Percentiles rank a stretch among this genome's conserved stretches.
phyloP scores from a whole-genome alignment of 2,888 invertebrate genomes.

The Diloba caeruleocephala region DNA sequence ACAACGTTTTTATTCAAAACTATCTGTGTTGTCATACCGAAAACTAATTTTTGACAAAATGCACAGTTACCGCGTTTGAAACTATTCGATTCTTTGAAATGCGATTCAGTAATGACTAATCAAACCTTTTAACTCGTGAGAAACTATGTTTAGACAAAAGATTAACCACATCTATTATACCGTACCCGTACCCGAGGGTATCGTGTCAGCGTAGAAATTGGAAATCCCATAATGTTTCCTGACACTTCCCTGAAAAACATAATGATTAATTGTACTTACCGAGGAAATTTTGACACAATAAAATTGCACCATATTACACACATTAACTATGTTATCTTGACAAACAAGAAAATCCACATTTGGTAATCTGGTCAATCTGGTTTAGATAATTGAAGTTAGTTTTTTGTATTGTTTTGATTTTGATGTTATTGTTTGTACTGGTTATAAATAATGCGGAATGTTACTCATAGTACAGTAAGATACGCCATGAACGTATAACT shows the following conservation, averaged over 20 bases:
- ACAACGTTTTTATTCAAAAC: no score
- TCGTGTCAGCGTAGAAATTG: conserved; percentile 76
- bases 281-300: conserved; percentile 66
- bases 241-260: conserved; percentile 75
- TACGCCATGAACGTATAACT: background rate
- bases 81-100: no score
- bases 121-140: conserved; percentile 72
- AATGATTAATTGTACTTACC: conserved; percentile 60
- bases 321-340: conserved; percentile 73
- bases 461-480: conserved; percentile 36
- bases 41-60: no score
- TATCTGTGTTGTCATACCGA: no score
- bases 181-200: conserved; percentile 58
- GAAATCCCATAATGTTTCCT: conserved; percentile 84
- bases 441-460: conserved; percentile 30
- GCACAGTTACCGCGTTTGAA: no score
- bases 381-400: conserved; percentile 70
- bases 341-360: conserved; percentile 80
- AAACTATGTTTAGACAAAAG: conserved; percentile 75
- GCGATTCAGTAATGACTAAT: conserved; percentile 60
- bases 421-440: conserved; percentile 51
- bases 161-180: conserved; percentile 62
- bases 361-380: conserved; percentile 76
- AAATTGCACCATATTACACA: conserved; percentile 73
- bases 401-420: conserved; percentile 68